Evolutionary conservation across 2,113 vertebrate genomes (phyloP), one percentile per base, ranked within the genome.

Genomic region (Scomber japonicus): DNA sequence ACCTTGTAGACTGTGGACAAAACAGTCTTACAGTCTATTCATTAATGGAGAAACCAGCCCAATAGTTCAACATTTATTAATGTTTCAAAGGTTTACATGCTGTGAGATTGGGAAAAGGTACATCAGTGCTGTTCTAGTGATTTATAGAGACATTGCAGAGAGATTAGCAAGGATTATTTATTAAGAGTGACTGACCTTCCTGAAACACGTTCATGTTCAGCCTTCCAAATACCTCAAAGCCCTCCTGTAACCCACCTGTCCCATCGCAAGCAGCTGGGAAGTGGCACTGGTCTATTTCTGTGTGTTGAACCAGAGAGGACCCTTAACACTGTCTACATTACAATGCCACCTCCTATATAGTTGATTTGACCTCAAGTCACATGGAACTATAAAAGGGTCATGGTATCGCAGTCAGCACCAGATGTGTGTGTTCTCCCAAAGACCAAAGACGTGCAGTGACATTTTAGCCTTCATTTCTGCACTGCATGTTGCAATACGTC

Each of bases 321-420:
- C 46, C 24, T 73, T 85, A 68, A 86, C 57, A 50, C 64, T 30
- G 15, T 78, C 67, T 50, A 80, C 75, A 79, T 84, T 69, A 86
- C 84, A 81, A 80, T 61, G 40, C 62, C 61, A 83, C 60, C 60
- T 1, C 45, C 53, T 11, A 62, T 70, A 62, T 19, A 57, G 82
- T 46, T 15, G 30, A 83, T 64, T 16, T 73, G 71, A 76, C 46
- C 71, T 62, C n/a, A 17, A 63, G 13, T 19, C 45, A 24, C 61
- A 40, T 53, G 67, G 76, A 66, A 55, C 61, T 53, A 24, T 13
- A 64, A 14, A 21, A 54, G 24, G 30, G 3, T 51, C 62, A 56
- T 17, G 8, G 60, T 27, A 3, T 62, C 17, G 56, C 16, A 73
- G 17, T 8, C 62, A 44, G 44, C 40, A 46, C 44, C 56, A 63